Evolutionary conservation across 2,797 vertebrate genomes (phyloP).

Genomic region (Aulostomus chinensis): DNA sequence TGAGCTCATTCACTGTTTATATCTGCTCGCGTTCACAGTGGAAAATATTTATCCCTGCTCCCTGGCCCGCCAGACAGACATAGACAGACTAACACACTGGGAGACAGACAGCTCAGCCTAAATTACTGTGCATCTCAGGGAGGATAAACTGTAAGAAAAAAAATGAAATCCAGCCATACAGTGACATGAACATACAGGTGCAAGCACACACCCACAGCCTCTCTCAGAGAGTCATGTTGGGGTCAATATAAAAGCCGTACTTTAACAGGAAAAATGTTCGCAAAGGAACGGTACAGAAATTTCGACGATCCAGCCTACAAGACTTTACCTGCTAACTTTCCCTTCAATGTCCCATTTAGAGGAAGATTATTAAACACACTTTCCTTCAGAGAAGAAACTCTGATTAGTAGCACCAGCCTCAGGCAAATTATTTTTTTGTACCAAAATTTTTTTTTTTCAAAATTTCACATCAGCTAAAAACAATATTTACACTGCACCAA

Average conservation of each 20-base stretch:
- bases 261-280: constrained; percentile 23
- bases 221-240: constrained; percentile 19
- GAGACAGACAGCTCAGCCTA: constrained; percentile 31
- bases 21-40: constrained; percentile 49
- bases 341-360: too few relatives aligned
- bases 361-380: constrained; percentile 7
- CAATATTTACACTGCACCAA: too few relatives aligned
- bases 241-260: constrained; percentile 51
- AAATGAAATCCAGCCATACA: constrained; percentile 23
- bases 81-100: constrained; percentile 22
- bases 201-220: constrained; percentile 6
- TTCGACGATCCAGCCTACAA: constrained; percentile 20
- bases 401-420: too few relatives aligned
- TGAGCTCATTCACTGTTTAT: constrained; percentile 58
- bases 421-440: too few relatives aligned
- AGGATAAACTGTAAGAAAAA: constrained; percentile 56
- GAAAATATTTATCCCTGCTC: constrained; percentile 58
- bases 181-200: constrained; percentile 25
- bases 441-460: too few relatives aligned
- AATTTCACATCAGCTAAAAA: too few relatives aligned
- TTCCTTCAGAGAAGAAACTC: too few relatives aligned
- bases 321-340: too few relatives aligned
- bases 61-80: constrained; percentile 35
- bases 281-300: too few relatives aligned
- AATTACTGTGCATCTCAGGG: constrained; percentile 33